A percentile compares a stretch with the other conserved stretches of the same genome.
phyloP scores from a whole-genome alignment of 2,113 vertebrate species.

The Collichthys lucidus region DNA sequence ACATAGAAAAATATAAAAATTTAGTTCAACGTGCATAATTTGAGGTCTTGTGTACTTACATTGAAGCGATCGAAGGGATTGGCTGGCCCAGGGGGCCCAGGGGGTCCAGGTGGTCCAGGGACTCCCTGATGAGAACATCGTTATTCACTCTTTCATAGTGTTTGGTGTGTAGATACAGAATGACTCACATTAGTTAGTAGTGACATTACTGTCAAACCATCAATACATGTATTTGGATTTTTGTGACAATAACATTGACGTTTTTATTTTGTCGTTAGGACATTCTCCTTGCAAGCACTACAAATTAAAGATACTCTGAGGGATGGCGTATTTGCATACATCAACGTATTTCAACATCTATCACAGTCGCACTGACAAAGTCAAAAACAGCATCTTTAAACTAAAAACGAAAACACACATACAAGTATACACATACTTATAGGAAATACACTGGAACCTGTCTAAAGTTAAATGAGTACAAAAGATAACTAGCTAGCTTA shows the following conservation, averaged over 20 bases:
- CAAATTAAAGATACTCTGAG: not conserved
- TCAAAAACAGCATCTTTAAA: not conserved
- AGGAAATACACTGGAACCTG: too few relatives aligned
- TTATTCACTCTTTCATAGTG: not conserved
- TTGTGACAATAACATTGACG: not conserved
- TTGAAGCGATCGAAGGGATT: conserved; percentile 70
- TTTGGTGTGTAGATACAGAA: not conserved
- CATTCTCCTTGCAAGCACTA: not conserved
- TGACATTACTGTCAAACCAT: not conserved
- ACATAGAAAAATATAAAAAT: not conserved
- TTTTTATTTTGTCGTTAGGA: not conserved
- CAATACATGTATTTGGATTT: not conserved
- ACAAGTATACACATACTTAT: too few relatives aligned
- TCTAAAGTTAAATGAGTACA: not conserved
- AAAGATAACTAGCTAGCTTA: not conserved
- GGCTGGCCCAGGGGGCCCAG: conserved; percentile 70
- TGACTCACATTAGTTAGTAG: not conserved
- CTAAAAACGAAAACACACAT: not conserved
- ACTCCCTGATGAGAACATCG: conserved; percentile 78
- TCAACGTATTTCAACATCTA: not conserved
- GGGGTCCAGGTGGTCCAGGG: conserved; percentile 84
- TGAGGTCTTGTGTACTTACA: conserved; percentile 66
- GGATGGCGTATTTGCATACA: not conserved
- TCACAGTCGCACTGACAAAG: not conserved
- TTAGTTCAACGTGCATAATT: not conserved